Percentiles rank a stretch among this genome's conserved stretches.
Conservation (phyloP, 2,888 invertebrate genomes). For the Disparrhopalites patrizii region DNA sequence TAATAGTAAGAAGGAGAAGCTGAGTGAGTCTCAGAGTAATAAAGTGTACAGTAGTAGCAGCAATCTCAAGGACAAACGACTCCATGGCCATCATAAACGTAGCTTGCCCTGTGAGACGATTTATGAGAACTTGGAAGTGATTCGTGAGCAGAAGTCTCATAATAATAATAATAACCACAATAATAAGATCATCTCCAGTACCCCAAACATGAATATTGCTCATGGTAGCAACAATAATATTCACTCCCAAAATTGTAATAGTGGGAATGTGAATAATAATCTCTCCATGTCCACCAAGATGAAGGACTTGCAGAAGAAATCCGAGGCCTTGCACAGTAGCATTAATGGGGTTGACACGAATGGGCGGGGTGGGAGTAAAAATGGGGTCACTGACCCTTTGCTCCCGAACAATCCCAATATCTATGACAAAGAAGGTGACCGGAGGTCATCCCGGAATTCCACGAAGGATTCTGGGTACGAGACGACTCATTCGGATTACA, state of each 20-base stretch:
- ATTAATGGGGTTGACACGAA: neutral
- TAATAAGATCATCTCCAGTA: constrained; percentile 1
- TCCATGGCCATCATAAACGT: neutral
- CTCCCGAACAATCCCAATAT: constrained; percentile 34
- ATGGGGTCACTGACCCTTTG: neutral
- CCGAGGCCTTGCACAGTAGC: neutral
- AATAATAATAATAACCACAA: neutral
- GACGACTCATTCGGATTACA: constrained; percentile 45
- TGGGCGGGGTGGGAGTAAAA: neutral
- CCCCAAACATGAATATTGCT: neutral
- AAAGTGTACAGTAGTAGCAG: neutral
- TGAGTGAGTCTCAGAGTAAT: constrained; percentile 11
- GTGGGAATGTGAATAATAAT: neutral
- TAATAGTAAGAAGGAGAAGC: constrained; percentile 13
- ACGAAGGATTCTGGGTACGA: constrained; percentile 51
- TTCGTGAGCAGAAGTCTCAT: constrained; percentile 38
- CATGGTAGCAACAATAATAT: neutral
- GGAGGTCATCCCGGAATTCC: constrained; percentile 48
- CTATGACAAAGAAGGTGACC: constrained; percentile 44
- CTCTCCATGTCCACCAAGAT: neutral
- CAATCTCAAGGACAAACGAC: constrained; percentile 15
- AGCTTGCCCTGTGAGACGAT: constrained; percentile 41
- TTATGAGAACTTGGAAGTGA: constrained; percentile 47
- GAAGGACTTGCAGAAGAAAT: neutral
- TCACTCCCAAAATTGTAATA: neutral